These are phyloP conservation scores for Brachylomia viminalis DNA, from an alignment of 2,888 invertebrate genomes.

Conservation along the genomic window DNA sequence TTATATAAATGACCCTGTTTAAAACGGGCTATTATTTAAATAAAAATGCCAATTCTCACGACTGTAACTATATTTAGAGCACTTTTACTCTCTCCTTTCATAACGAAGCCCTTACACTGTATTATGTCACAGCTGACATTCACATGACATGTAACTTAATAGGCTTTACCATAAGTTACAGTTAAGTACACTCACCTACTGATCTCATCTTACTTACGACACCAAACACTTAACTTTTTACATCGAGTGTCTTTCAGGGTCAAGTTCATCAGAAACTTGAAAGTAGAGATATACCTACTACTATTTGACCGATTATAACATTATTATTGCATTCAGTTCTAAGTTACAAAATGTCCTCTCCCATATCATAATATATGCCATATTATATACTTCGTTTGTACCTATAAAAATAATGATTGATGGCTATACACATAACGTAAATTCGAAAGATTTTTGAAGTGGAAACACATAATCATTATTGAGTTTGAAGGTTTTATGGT, in stretches of 20 bases:
- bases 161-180: slow-evolving; percentile 12
- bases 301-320: neutral
- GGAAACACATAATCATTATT: too few species aligned
- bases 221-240: slow-evolving; percentile 3
- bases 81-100: slow-evolving; percentile 26
- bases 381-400: neutral
- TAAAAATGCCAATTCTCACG: slow-evolving; percentile 6
- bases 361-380: too few species aligned
- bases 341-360: neutral
- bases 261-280: slow-evolving; percentile 10
- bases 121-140: slow-evolving; percentile 38
- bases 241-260: neutral
- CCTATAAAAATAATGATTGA: too few species aligned
- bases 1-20: neutral
- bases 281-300: neutral
- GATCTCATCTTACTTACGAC: slow-evolving; percentile 16
- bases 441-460: too few species aligned
- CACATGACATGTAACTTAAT: slow-evolving; percentile 10
- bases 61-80: slow-evolving; percentile 23
- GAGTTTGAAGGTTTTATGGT: too few species aligned
- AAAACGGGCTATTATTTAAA: neutral
- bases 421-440: too few species aligned
- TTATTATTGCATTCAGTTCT: neutral
- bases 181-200: slow-evolving; percentile 14
- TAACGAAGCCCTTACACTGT: neutral